Conservation (phyloP, 2,888 invertebrate species). For the Hydroisotoma schaefferi region DNA sequence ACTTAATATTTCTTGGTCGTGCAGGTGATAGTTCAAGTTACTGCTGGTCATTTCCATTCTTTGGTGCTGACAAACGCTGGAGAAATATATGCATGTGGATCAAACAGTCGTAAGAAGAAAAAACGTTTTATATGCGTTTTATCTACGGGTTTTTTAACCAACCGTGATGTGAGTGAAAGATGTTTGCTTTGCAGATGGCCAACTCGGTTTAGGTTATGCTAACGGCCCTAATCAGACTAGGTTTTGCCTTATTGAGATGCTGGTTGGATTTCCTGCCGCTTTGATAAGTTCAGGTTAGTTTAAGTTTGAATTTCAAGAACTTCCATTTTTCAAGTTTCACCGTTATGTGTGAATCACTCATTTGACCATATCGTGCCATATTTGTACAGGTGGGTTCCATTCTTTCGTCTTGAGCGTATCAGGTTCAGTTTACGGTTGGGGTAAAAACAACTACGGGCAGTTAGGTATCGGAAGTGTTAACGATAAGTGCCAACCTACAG, state of each 20-base stretch:
- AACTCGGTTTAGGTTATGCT: conserved; percentile 70
- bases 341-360: neutral
- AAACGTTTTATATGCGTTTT: too few species aligned
- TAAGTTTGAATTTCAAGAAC: neutral
- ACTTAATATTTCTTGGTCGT: neutral
- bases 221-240: conserved; percentile 56
- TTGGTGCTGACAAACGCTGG: conserved; percentile 81
- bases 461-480: conserved; percentile 71
- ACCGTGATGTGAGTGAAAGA: too few species aligned
- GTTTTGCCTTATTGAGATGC: conserved; percentile 64
- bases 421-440: conserved; percentile 77
- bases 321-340: neutral
- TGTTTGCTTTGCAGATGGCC: conserved; percentile 62
- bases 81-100: conserved; percentile 81
- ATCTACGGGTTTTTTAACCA: too few species aligned
- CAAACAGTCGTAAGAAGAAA: conserved; percentile 59
- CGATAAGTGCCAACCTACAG: conserved; percentile 68
- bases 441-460: conserved; percentile 75
- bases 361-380: neutral
- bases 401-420: conserved; percentile 55
- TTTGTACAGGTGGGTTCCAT: conserved; percentile 39
- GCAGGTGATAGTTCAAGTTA: conserved; percentile 69
- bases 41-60: conserved; percentile 79
- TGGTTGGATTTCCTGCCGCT: conserved; percentile 73
- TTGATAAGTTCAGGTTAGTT: conserved; percentile 69